Base-by-base conservation (phyloP, 1,140 invertebrate genomes). In the Xylocopa sonorina region DNA sequence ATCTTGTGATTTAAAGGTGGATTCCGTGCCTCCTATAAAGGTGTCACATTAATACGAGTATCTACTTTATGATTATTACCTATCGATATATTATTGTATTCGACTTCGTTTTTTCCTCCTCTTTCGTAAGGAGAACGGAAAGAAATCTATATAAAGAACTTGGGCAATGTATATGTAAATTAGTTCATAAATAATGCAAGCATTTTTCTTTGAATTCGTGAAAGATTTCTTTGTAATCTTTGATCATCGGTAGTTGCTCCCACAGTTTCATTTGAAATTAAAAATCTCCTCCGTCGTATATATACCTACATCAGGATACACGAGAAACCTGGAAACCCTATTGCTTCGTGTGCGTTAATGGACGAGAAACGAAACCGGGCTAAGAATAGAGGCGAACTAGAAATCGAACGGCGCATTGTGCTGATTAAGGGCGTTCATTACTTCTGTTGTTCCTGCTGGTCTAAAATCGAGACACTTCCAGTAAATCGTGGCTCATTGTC, bases 351-450 rank as follows among this genome's bases (percentile, higher is more conserved):
- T 16, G 41, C 27, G 24, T n/a, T 62, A 41, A 62, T 62, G 60
- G n/a, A 46, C 43, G 64, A 48, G 43, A 67, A 67, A 34, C 32
- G 58, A 60, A 60, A 46, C 43, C 32, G 64, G 27, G 64, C 43
- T 67, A 67, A 67, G 46, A 69, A 69, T 38, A 18, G 51, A 55
- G 34, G 7, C 24, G 38, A 71, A 57, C 53, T 43, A 24, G 5
- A 71, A 73, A 60, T 73, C 57, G 72, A 51, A 64, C 72, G 18
- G 16, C 6, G 72, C 27, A 62, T 60, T 38, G 55, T 60, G 69
- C 29, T 32, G 58, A 53, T 64, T 53, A 38, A 74, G n/a, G 34
- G 58, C 58, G 34, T 64, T 74, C 72, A 29, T 74, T 74, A 74
- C 21, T 58, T 46, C 18, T 16, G 43, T 51, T 60, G 12, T 48